Base-by-base conservation (phyloP, 2,797 vertebrate genomes). In the Rallus crepitans region DNA sequence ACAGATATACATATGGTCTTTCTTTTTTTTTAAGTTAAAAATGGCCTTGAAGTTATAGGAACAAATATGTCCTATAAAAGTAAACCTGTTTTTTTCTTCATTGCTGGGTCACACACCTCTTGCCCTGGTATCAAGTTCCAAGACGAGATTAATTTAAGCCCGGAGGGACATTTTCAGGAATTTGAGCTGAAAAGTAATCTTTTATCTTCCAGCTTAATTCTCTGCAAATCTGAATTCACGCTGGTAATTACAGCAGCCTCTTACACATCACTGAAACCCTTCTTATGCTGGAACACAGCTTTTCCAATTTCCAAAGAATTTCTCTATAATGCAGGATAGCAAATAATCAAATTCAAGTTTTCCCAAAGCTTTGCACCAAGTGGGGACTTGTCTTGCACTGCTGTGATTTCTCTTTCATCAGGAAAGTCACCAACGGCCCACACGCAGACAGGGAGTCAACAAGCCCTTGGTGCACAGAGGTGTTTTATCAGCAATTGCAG, bases 311-410 rank as follows among this genome's bases (percentile, higher is more conserved):
- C 82, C 57, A 24, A 56, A 45, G n/a, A 61, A 72, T 28, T 63
- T 63, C 30, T 12, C 78, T 20, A 6, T 10, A 19, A 59, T 7
- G 40, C 13, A 90, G 52, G n/a, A 27, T 3, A 78, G 15, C 2
- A 66, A 94, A 84, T 15, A 98, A 98, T 98, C 98, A 66, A 47
- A 84, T 98, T 98, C 98, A 97, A 99, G 98, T 98, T 98, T 97
- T 98, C 98, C 98, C 98, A 98, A 98, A 98, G 98, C 98, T 98
- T 97, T 97, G 97, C 87, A 97, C 93, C 83, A 96, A 96, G 89
- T 94, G 96, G 97, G 83, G 97, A 85, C 98, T 99, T 98, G 95
- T 76, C 96, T 96, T 95, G 60, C 85, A 97, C 96, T 96, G 57
- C 12, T 40, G 5, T 40, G 94, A 98, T 95, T 98, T 90, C 82